Conservation (phyloP, 2,888 invertebrate species). For the Agrochola lychnidis region DNA sequence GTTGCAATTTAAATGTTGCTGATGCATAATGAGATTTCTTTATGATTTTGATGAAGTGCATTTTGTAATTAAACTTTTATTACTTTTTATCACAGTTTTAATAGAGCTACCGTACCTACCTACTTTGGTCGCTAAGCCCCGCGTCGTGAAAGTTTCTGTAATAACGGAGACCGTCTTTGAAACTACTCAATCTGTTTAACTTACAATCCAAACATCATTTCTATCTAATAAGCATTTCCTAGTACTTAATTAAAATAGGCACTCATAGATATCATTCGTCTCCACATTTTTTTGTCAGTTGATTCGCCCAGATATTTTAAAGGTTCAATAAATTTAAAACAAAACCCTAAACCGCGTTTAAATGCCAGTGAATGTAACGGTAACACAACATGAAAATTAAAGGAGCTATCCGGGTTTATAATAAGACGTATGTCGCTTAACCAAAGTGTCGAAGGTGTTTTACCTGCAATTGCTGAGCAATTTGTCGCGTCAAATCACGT, state of each 20-base stretch:
- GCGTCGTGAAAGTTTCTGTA: slow-evolving; percentile 12
- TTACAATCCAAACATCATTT: slow-evolving; percentile 2
- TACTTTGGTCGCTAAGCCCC: neutral
- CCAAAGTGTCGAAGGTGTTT: slow-evolving; percentile 53
- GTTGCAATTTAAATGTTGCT: slow-evolving; percentile 9
- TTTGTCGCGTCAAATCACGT: slow-evolving; percentile 83
- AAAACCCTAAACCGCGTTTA: neutral
- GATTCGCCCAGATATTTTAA: neutral
- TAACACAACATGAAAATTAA: slow-evolving; percentile 51
- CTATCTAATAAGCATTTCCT: neutral
- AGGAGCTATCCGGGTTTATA: slow-evolving; percentile 43
- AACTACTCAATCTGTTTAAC: slow-evolving; percentile 12
- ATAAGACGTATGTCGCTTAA: slow-evolving; percentile 47
- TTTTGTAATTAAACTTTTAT: slow-evolving; percentile 5
- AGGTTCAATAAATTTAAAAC: slow-evolving; percentile 8
- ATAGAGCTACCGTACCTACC: neutral
- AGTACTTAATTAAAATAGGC: neutral
- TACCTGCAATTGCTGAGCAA: slow-evolving; percentile 72
- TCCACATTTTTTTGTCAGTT: neutral
- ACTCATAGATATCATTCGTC: neutral
- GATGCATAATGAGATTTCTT: neutral
- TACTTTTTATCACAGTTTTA: neutral
- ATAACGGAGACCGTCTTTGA: slow-evolving; percentile 18
- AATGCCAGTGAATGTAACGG: slow-evolving; percentile 21
- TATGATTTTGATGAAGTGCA: neutral